Percentiles rank a stretch among this genome's conserved stretches.
phyloP scores from a whole-genome alignment of 2,888 invertebrate species.

The Microctonus aethiopoides region DNA sequence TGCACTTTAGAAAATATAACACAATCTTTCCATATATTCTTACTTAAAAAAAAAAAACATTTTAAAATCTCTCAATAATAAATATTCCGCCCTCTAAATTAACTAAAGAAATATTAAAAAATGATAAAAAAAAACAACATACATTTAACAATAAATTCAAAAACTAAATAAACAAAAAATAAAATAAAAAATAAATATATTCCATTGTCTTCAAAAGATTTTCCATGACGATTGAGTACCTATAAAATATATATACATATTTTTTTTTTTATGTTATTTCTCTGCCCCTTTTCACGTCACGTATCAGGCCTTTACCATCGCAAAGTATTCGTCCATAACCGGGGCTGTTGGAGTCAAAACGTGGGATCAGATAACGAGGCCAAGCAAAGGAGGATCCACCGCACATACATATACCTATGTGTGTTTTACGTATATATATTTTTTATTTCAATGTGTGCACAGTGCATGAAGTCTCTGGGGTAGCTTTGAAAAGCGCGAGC shows the following conservation, averaged over 20 bases:
- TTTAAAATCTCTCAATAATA: too few species aligned
- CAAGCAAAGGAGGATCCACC: slow-evolving; percentile 19
- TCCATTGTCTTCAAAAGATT: slow-evolving; percentile 29
- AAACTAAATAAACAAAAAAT: neutral
- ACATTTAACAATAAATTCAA: too few species aligned
- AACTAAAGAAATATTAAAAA: too few species aligned
- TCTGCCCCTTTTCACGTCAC: slow-evolving; percentile 17
- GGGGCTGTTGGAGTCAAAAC: slow-evolving; percentile 43
- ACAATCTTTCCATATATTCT: too few species aligned
- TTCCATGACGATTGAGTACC: slow-evolving; percentile 24
- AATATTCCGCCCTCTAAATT: too few species aligned
- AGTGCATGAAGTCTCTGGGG: neutral
- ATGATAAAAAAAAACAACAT: neutral
- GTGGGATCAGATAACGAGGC: slow-evolving; percentile 43
- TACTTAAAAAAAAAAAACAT: too few species aligned
- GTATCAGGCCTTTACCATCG: slow-evolving; percentile 44
- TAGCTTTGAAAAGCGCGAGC: slow-evolving; percentile 15
- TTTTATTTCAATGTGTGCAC: neutral
- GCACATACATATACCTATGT: neutral
- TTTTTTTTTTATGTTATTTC: too few species aligned
- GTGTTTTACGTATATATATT: neutral
- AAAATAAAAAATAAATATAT: slow-evolving; percentile 10
- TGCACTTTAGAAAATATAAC: too few species aligned
- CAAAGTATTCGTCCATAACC: slow-evolving; percentile 47
- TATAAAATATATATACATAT: slow-evolving; percentile 23